Evolutionary conservation across 53 echinoderm and acorn worm genomes (phyloP), one percentile per base, ranked within the genome.

Genomic region (Holothuria scabra): DNA sequence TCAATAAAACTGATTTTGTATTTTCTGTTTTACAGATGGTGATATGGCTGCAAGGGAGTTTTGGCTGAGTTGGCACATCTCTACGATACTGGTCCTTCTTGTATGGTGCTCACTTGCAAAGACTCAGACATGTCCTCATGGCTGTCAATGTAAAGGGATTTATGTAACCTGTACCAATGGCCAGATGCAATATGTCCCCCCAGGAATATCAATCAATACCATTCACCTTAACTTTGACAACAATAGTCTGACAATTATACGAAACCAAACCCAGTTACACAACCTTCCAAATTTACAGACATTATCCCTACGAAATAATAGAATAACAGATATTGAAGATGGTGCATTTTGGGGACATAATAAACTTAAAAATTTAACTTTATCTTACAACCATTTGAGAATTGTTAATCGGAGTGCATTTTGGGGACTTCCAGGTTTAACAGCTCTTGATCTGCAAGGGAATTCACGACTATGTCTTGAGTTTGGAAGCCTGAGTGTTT

Each of bases 261-360:
- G 28, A 29, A 76, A 76, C 76, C 76, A 76, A 29, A 76, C 76
- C 5, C 80, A 80, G 58, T 62, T 80, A n/a, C 80, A 61, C 80
- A 60, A 60, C 60, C 58, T 80, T 0, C 80, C 60, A 23, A 28
- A 9, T 21, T 60, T 80, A 60, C 60, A 3, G 28, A 37, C 18
- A 8, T 24, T 80, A 60, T 20, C 20, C 62, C 58, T 80, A 14
- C 31, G 21, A 11, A 59, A 80, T 14, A 80, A 80, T 19, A 22
- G n/a, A 20, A 33, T 80, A 8, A 60, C n/a, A 9, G 31, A 61
- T 6, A 60, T 80, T 21, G 80, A 80, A 32, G 33, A 19, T 3
- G 80, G 62, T 1, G 58, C 60, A 37, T 80, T 80, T n/a, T 60
- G 62, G 65, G 62, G 37, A 4, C 82, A 81, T 29, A 21, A 24